Percentiles rank a stretch among this genome's conserved stretches.
Conservation (phyloP, 1,140 invertebrate genomes). For the Trypoxylus dichotomus region DNA sequence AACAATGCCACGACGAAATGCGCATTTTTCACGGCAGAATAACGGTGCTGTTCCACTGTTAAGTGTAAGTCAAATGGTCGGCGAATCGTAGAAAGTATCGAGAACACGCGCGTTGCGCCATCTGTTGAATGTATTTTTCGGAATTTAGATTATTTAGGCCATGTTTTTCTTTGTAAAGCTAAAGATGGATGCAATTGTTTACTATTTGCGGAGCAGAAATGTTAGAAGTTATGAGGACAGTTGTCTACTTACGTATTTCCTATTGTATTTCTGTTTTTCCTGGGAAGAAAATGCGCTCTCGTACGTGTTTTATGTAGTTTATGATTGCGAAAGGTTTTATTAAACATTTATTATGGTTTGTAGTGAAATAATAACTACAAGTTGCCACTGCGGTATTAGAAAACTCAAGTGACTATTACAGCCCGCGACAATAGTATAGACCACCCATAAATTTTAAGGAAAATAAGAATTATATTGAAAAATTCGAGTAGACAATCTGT, state of each 20-base stretch:
- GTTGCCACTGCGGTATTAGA: too few species aligned
- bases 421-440: too few species aligned
- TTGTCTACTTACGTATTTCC: not conserved
- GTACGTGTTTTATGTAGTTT: too few species aligned
- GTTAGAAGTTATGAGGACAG: not conserved
- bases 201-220: not conserved
- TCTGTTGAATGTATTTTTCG: conserved; percentile 17
- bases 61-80: not conserved
- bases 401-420: too few species aligned
- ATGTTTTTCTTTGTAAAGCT: not conserved
- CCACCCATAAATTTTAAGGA: too few species aligned
- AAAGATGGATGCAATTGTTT: not conserved
- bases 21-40: not conserved
- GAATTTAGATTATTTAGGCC: not conserved
- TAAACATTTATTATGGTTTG: too few species aligned
- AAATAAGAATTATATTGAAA: too few species aligned
- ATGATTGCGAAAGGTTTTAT: too few species aligned
- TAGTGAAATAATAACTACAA: too few species aligned
- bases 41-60: conserved; percentile 17
- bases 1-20: not conserved
- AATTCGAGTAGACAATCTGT: too few species aligned
- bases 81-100: not conserved
- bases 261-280: too few species aligned
- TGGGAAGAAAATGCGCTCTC: too few species aligned
- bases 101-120: not conserved